These are phyloP conservation scores for Agrotis clavis DNA, from an alignment of 2,888 invertebrate genomes.

Conservation along the genomic window DNA sequence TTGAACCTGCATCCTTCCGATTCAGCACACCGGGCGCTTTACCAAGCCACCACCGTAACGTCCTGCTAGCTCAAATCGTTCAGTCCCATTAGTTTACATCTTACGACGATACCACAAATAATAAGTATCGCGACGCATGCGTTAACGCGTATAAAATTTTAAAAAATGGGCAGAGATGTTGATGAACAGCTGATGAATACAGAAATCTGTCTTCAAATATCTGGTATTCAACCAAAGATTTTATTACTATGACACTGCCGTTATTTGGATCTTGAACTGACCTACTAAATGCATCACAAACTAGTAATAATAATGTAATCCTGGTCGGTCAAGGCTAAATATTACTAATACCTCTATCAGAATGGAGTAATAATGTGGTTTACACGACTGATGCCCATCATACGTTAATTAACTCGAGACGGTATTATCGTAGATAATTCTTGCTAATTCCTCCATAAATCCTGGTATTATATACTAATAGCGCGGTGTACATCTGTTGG, in stretches of 20 bases:
- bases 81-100: too few species aligned
- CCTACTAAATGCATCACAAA: background rate
- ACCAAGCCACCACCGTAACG: too few species aligned
- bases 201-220: background rate
- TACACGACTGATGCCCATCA: background rate
- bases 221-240: background rate
- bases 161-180: background rate
- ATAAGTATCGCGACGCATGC: too few species aligned
- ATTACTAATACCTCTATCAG: constrained; percentile 18
- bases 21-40: too few species aligned
- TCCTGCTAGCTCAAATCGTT: too few species aligned
- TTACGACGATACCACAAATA: too few species aligned
- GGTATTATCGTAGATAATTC: constrained; percentile 1
- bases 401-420: constrained; percentile 11
- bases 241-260: background rate
- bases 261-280: background rate
- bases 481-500: background rate
- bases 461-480: background rate
- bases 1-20: too few species aligned
- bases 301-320: background rate
- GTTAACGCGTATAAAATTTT: too few species aligned
- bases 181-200: background rate
- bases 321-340: background rate
- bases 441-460: constrained; percentile 4
- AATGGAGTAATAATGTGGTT: constrained; percentile 14